These are phyloP conservation scores for Leguminivora glycinivorella DNA, from an alignment of 1,140 invertebrate species.

Conservation along the genomic window DNA sequence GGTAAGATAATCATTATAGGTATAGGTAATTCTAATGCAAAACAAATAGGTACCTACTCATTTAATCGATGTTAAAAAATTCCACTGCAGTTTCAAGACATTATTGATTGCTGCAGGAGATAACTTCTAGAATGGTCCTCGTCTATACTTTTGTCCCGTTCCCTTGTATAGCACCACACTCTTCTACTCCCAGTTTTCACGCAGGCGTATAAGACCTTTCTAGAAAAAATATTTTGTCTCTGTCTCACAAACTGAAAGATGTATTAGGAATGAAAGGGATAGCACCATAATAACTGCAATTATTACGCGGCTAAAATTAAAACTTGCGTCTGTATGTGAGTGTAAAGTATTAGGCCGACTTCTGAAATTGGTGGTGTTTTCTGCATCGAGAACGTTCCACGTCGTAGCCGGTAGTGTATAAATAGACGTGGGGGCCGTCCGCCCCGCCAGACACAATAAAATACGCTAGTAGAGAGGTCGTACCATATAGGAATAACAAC, in stretches of 20 bases:
- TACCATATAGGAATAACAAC: not conserved
- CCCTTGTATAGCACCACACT: constrained; percentile 8
- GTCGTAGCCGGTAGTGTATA: not conserved
- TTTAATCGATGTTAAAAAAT: not conserved
- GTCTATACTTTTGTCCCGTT: not conserved
- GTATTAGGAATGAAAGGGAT: not conserved
- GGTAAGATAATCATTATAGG: too few relatives aligned
- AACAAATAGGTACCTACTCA: too few relatives aligned
- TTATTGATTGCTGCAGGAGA: constrained; percentile 18
- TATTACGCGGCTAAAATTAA: not conserved
- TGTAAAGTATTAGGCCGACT: not conserved
- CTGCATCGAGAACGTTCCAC: constrained; percentile 15
- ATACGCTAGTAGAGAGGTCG: not conserved
- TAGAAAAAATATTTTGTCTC: not conserved
- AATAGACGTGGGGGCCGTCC: constrained; percentile 20
- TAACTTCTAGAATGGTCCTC: constrained; percentile 15
- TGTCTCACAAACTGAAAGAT: not conserved
- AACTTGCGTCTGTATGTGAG: not conserved
- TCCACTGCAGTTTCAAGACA: constrained; percentile 17
- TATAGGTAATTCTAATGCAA: too few relatives aligned
- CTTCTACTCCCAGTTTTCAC: constrained; percentile 5
- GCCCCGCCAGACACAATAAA: constrained; percentile 9
- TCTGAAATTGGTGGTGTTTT: not conserved
- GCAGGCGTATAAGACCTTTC: constrained; percentile 9
- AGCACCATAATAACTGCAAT: constrained; percentile 7